Percentiles rank a stretch among this genome's conserved stretches.
Conservation (phyloP, 1,140 invertebrate genomes). For the Nilaparvata lugens region DNA sequence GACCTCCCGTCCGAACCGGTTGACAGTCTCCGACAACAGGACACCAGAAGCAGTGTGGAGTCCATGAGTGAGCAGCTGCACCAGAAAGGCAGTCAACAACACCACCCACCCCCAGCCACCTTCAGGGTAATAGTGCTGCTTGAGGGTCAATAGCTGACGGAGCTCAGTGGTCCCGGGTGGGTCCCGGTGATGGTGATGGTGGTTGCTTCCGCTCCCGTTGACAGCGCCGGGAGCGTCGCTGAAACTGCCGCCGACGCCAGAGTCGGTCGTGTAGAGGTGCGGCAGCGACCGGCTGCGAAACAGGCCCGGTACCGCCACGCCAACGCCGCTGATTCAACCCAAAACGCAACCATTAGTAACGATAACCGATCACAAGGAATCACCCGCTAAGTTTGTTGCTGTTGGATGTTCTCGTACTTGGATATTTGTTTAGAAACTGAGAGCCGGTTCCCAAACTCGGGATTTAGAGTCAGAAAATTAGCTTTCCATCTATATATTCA, state of each 20-base stretch:
- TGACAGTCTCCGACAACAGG: constrained; percentile 41
- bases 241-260: constrained; percentile 33
- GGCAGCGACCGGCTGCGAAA: constrained; percentile 37
- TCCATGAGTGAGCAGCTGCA: constrained; percentile 52
- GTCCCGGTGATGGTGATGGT: neutral
- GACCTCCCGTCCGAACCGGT: constrained; percentile 39
- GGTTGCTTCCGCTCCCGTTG: neutral
- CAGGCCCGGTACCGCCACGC: constrained; percentile 32
- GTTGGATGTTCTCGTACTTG: too few species aligned
- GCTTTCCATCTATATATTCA: too few species aligned
- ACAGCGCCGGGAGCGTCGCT: constrained; percentile 29
- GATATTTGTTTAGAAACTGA: too few species aligned
- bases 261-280: constrained; percentile 34
- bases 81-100: constrained; percentile 45
- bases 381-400: too few species aligned
- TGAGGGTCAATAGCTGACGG: constrained; percentile 48
- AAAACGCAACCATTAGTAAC: too few species aligned
- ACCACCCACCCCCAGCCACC: constrained; percentile 68
- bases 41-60: constrained; percentile 48
- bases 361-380: too few species aligned
- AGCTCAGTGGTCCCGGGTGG: constrained; percentile 32
- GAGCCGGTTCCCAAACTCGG: too few species aligned
- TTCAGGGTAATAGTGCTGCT: constrained; percentile 64
- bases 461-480: too few species aligned
- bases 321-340: constrained; percentile 15